Conservation (phyloP, 2,113 vertebrate species). For the Terrapene triunguis region DNA sequence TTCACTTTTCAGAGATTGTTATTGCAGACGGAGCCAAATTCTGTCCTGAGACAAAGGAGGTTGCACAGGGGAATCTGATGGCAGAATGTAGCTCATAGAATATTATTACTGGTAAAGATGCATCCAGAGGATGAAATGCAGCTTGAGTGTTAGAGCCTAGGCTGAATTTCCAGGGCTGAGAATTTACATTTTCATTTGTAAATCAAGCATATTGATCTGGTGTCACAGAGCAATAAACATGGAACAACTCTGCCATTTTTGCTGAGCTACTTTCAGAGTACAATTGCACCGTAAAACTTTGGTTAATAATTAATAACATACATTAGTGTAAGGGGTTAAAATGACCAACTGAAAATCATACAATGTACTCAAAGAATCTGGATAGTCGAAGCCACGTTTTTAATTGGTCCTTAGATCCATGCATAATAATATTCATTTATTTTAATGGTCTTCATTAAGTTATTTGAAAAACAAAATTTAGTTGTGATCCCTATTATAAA, state of each 20-base stretch:
- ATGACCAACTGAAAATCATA: not conserved
- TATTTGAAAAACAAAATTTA: constrained; percentile 30
- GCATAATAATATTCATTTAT: not conserved
- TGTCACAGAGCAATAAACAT: not conserved
- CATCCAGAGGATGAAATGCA: not conserved
- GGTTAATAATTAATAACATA: not conserved
- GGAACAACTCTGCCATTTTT: not conserved
- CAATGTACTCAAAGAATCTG: not conserved
- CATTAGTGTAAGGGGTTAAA: not conserved
- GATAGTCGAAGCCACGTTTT: not conserved
- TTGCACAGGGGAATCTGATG: not conserved
- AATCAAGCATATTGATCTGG: not conserved
- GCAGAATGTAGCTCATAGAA: not conserved
- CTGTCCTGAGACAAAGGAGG: not conserved
- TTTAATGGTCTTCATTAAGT: constrained; percentile 29
- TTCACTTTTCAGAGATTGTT: not conserved
- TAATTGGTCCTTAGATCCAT: not conserved
- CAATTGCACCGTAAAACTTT: not conserved
- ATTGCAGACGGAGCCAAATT: not conserved
- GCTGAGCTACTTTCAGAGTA: not conserved
- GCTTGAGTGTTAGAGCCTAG: not conserved
- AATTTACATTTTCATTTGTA: not conserved
- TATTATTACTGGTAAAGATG: not conserved
- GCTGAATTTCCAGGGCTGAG: not conserved
- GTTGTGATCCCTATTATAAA: not conserved